These are phyloP conservation scores for Pseudoatta argentina DNA, from an alignment of 1,140 invertebrate species.

Conservation along the genomic window DNA sequence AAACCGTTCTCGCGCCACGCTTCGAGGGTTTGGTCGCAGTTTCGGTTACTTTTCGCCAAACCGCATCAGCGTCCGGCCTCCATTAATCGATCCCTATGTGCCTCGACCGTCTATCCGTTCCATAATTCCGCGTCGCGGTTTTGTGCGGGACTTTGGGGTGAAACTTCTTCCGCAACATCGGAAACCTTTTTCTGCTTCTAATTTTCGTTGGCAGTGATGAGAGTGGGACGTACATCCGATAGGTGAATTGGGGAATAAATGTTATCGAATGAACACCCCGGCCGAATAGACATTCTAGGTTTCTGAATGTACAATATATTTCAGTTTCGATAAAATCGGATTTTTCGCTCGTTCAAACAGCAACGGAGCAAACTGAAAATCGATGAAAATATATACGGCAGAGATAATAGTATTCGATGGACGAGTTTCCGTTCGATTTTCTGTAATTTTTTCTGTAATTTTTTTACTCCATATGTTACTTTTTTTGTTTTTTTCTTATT, in stretches of 20 bases:
- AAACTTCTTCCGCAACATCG: slow-evolving; percentile 75
- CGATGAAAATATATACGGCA: not conserved
- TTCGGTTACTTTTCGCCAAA: slow-evolving; percentile 75
- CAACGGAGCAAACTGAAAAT: slow-evolving; percentile 32
- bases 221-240: not conserved
- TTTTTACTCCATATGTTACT: not conserved
- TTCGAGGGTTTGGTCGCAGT: slow-evolving; percentile 54
- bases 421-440: not conserved
- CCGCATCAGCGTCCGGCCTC: slow-evolving; percentile 73
- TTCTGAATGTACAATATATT: slow-evolving; percentile 38
- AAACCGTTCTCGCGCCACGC: slow-evolving; percentile 43
- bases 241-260: slow-evolving; percentile 11
- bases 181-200: slow-evolving; percentile 77
- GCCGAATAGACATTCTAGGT: slow-evolving; percentile 25
- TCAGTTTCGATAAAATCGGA: slow-evolving; percentile 42
- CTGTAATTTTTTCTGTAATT: not conserved
- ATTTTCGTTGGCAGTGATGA: slow-evolving; percentile 57
- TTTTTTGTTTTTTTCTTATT: slow-evolving; percentile 4
- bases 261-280: slow-evolving; percentile 15
- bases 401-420: slow-evolving; percentile 23
- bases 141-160: slow-evolving; percentile 69
- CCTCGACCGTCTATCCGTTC: slow-evolving; percentile 63
- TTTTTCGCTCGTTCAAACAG: slow-evolving; percentile 41
- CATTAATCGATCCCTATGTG: slow-evolving; percentile 76
- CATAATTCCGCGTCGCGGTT: slow-evolving; percentile 78